Percentiles rank a stretch among this genome's conserved stretches.
phyloP scores from a whole-genome alignment of 1,140 invertebrate species.

The Procambarus clarkii region DNA sequence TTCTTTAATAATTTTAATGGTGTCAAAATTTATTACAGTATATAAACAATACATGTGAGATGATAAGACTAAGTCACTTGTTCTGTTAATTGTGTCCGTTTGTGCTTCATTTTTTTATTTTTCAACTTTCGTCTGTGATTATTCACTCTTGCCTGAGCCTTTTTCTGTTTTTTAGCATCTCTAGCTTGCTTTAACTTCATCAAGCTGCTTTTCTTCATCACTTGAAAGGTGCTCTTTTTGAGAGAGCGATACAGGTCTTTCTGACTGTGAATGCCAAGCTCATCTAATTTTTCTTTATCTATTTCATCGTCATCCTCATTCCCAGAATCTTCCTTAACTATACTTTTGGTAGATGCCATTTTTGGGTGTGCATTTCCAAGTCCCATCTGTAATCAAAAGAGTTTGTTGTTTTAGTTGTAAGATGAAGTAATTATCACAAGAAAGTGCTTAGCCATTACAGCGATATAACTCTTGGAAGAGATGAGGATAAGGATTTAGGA shows the following conservation, averaged over 20 bases:
- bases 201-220: constrained; percentile 20
- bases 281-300: not conserved
- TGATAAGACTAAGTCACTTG: not conserved
- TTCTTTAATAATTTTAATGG: no score
- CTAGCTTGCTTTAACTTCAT: constrained; percentile 28
- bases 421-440: no score
- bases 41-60: not conserved
- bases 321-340: not conserved
- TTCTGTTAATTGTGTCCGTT: not conserved
- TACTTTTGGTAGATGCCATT: no score
- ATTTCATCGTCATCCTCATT: constrained; percentile 10
- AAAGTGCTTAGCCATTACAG: no score
- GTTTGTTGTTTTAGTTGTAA: no score
- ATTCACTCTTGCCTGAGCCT: constrained; percentile 1
- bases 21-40: no score
- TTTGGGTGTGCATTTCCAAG: not conserved
- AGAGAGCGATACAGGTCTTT: constrained; percentile 32
- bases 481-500: no score
- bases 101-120: constrained; percentile 20
- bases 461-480: no score
- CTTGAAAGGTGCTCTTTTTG: constrained; percentile 29
- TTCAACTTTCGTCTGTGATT: constrained; percentile 11
- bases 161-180: constrained; percentile 30
- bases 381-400: not conserved
- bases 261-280: not conserved